Evolutionary conservation across 2,888 invertebrate species (phyloP).

Genomic region (Rhopalosiphum nymphaeae): DNA sequence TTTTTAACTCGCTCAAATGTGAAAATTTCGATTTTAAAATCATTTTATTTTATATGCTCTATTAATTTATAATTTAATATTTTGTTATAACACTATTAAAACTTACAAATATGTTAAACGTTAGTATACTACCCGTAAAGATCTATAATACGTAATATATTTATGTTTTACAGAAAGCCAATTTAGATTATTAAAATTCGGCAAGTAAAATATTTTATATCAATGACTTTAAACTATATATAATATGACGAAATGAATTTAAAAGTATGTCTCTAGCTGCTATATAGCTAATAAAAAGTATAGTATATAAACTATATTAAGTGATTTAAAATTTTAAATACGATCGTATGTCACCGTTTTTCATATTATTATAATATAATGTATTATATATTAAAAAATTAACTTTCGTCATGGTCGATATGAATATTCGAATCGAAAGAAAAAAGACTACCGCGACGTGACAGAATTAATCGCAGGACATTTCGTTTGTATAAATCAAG

Average conservation of each 20-base stretch:
- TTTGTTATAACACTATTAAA: too few species aligned
- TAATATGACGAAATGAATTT: not conserved
- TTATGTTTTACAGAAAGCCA: not conserved
- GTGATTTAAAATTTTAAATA: not conserved
- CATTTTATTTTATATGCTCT: not conserved
- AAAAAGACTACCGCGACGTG: not conserved
- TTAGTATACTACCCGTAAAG: too few species aligned
- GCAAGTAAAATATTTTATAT: not conserved
- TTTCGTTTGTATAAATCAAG: conserved; percentile 43
- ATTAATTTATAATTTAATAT: too few species aligned
- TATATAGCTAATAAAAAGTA: not conserved
- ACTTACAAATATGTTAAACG: too few species aligned
- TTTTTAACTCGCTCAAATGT: not conserved
- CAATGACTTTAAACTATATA: not conserved
- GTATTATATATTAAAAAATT: not conserved
- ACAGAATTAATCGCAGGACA: conserved; percentile 26
- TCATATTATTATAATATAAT: not conserved
- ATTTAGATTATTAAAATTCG: not conserved
- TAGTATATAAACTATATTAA: not conserved
- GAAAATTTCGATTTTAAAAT: not conserved
- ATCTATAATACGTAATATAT: not conserved
- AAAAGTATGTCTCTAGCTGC: not conserved
- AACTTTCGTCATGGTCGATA: not conserved
- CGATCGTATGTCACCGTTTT: not conserved
- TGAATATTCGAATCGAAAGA: not conserved